Evolutionary conservation across 2,888 invertebrate genomes (phyloP).

Genomic region (Drosophila prostipennis): DNA sequence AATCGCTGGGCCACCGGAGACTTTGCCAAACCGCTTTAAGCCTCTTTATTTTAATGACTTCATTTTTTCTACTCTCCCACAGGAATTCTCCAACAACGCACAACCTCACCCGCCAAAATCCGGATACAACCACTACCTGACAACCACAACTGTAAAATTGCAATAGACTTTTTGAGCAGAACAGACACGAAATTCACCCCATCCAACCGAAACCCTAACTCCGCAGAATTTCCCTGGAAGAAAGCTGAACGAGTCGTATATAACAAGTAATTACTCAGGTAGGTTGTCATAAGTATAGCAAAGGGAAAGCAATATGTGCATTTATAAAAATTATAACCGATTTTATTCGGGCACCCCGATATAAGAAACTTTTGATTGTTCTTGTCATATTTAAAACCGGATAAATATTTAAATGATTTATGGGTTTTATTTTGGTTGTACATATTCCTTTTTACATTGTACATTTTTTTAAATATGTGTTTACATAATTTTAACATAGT

Average conservation of each 20-base stretch:
- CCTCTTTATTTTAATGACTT: slow-evolving; percentile 24
- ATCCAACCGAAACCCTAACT: slow-evolving; percentile 27
- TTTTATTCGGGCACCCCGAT: too few species aligned
- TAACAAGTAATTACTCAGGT: slow-evolving; percentile 40
- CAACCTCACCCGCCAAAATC: slow-evolving; percentile 62
- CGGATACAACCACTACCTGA: slow-evolving; percentile 40
- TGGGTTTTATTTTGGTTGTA: too few species aligned
- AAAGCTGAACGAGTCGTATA: slow-evolving; percentile 25
- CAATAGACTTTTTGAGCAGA: slow-evolving; percentile 33
- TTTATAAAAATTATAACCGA: too few species aligned
- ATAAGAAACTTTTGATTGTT: too few species aligned
- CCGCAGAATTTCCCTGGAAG: slow-evolving; percentile 22
- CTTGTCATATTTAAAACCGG: too few species aligned
- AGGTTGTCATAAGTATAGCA: not conserved
- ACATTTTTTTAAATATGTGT: not conserved
- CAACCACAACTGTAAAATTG: slow-evolving; percentile 29
- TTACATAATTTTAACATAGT: not conserved
- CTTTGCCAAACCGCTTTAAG: slow-evolving; percentile 29
- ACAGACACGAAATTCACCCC: slow-evolving; percentile 22
- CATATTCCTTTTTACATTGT: too few species aligned
- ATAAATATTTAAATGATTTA: too few species aligned
- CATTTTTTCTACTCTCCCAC: slow-evolving; percentile 44
- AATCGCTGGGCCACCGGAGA: slow-evolving; percentile 27
- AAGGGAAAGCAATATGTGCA: too few species aligned
- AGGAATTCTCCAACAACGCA: slow-evolving; percentile 75